These are phyloP conservation scores for Lepidurus couesii DNA, from an alignment of 1,140 invertebrate species.

Conservation along the genomic window DNA sequence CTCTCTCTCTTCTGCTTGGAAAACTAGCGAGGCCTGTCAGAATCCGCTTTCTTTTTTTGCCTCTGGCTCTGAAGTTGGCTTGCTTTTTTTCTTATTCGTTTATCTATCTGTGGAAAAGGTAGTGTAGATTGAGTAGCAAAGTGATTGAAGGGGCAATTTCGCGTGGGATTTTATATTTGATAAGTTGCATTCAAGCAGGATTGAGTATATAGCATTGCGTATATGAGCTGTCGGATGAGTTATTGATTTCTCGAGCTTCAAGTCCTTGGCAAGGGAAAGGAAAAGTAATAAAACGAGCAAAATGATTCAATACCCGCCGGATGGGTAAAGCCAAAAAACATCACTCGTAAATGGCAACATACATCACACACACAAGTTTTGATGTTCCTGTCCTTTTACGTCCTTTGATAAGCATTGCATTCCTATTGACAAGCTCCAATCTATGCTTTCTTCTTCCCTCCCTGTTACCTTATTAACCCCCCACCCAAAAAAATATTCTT, in stretches of 20 bases:
- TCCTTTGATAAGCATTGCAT: constrained; percentile 2
- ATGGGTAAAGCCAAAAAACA: background rate
- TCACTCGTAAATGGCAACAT: background rate
- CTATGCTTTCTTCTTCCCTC: constrained; percentile 24
- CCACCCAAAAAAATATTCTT: background rate
- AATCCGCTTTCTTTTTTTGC: background rate
- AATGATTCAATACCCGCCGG: background rate
- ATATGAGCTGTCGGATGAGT: background rate
- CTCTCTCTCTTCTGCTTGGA: background rate
- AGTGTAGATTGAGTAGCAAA: background rate
- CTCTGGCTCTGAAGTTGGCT: no score
- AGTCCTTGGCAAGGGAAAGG: background rate
- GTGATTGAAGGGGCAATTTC: constrained; percentile 6
- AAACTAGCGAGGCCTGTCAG: background rate
- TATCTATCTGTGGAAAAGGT: no score
- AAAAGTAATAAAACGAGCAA: background rate
- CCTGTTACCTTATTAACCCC: constrained; percentile 21
- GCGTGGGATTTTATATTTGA: background rate
- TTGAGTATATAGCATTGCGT: background rate
- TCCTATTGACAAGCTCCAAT: background rate
- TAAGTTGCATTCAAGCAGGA: background rate
- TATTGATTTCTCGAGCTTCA: constrained; percentile 8
- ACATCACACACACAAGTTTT: background rate
- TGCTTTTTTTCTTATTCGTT: no score
- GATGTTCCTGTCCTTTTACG: background rate